Conservation (phyloP, 2,888 invertebrate species). For the Hyposoter didymator region DNA sequence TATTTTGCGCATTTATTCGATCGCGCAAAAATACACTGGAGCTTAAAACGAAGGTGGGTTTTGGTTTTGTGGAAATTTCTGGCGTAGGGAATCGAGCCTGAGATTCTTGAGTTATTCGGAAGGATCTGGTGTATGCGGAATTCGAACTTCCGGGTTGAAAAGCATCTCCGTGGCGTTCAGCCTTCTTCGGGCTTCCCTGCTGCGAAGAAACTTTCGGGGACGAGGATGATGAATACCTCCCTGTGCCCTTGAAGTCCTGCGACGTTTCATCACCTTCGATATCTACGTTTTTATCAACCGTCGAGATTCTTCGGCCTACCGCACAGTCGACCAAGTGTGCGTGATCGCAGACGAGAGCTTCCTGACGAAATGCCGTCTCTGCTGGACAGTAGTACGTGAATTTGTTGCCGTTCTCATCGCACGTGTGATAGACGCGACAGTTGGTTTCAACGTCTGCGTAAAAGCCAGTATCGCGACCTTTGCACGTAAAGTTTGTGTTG, state of each 20-base stretch:
- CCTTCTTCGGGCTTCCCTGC: neutral
- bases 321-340: conserved; percentile 80
- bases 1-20: conserved; percentile 34
- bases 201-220: neutral
- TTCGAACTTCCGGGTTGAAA: conserved; percentile 45
- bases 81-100: conserved; percentile 2
- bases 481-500: conserved; percentile 76
- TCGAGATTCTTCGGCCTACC: conserved; percentile 49
- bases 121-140: conserved; percentile 61
- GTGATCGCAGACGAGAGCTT: conserved; percentile 80
- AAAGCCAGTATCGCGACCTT: conserved; percentile 76
- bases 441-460: conserved; percentile 78
- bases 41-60: conserved; percentile 71
- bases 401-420: conserved; percentile 81
- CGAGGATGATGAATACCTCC: neutral
- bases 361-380: conserved; percentile 81
- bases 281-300: neutral
- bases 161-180: conserved; percentile 6
- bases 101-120: conserved; percentile 56
- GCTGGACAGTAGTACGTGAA: conserved; percentile 80
- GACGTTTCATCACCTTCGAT: neutral
- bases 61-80: conserved; percentile 47
- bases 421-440: conserved; percentile 80
- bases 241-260: neutral
- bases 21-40: conserved; percentile 71